These are phyloP conservation scores for Sinopyrophorus schimmeli DNA, from an alignment of 2,888 invertebrate genomes.

Conservation along the genomic window DNA sequence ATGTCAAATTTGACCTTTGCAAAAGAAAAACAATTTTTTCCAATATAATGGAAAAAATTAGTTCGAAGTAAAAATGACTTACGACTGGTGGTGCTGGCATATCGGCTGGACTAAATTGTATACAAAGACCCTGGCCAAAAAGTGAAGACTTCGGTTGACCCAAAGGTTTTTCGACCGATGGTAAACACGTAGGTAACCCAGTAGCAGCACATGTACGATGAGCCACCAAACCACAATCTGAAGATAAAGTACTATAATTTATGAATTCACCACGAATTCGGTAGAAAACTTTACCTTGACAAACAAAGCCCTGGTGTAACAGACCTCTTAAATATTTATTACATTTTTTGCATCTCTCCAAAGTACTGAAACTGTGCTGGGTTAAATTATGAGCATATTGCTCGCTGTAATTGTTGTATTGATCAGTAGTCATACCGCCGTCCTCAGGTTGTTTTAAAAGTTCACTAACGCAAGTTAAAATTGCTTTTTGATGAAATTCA, in stretches of 20 bases:
- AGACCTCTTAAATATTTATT: constrained; percentile 71
- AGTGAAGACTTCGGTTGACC: constrained; percentile 51
- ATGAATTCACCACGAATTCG: constrained; percentile 21
- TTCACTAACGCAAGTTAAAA: constrained; percentile 70
- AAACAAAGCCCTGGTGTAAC: constrained; percentile 71
- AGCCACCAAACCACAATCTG: constrained; percentile 70
- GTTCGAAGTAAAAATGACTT: no score
- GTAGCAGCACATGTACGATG: constrained; percentile 71
- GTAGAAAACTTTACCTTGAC: constrained; percentile 59
- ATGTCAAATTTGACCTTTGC: no score
- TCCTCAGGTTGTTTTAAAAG: constrained; percentile 57
- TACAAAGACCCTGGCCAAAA: constrained; percentile 67
- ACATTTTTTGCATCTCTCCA: constrained; percentile 74
- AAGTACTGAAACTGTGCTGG: constrained; percentile 68
- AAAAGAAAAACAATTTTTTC: no score
- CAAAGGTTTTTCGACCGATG: constrained; percentile 44
- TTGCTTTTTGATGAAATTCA: constrained; percentile 71
- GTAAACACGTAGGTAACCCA: constrained; percentile 63
- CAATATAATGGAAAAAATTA: no score
- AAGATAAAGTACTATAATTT: constrained; percentile 13
- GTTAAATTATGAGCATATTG: constrained; percentile 56
- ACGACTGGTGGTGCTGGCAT: constrained; percentile 64
- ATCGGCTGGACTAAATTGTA: constrained; percentile 63
- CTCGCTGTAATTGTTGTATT: constrained; percentile 36
- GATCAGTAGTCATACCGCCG: constrained; percentile 37